These are phyloP conservation scores for Nannoperca obscura DNA, from an alignment of 2,797 vertebrate genomes.

Conservation along the genomic window DNA sequence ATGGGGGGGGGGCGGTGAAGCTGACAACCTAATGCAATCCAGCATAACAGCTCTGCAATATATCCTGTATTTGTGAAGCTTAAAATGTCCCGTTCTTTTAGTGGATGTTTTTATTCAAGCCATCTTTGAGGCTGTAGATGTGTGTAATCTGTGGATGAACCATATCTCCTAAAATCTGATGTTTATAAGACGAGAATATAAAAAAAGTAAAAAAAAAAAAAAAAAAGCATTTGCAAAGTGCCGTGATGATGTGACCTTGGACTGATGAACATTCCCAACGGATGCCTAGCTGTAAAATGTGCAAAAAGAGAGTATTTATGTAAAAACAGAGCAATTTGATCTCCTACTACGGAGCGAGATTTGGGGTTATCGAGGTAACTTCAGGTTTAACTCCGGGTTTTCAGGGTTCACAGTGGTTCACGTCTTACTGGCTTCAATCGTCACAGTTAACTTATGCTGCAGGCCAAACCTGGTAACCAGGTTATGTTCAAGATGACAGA, in stretches of 20 bases:
- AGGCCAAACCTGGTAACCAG: too few relatives aligned
- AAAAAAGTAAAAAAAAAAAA: not conserved
- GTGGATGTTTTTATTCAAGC: not conserved
- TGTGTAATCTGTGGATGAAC: constrained; percentile 17
- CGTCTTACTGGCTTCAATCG: too few relatives aligned
- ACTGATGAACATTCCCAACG: constrained; percentile 12
- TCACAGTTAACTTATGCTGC: too few relatives aligned
- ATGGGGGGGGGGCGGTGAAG: not conserved
- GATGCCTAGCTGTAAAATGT: not conserved
- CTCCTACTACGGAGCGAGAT: not conserved
- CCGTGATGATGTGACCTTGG: constrained; percentile 23
- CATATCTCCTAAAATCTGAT: constrained; percentile 9
- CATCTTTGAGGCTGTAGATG: not conserved
- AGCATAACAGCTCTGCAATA: not conserved
- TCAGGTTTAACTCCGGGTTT: too few relatives aligned
- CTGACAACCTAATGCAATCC: constrained; percentile 12
- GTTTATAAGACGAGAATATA: not conserved
- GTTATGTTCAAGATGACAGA: too few relatives aligned
- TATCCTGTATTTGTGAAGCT: not conserved
- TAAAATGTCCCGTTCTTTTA: constrained; percentile 3
- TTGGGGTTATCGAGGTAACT: too few relatives aligned
- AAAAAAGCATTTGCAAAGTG: constrained; percentile 3
- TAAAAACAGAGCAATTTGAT: not conserved
- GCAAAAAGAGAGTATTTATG: not conserved
- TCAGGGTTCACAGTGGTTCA: too few relatives aligned